Evolutionary conservation across 2,113 vertebrate species (phyloP), one percentile per base, ranked within the genome.

Genomic region (Tenrec ecaudatus): DNA sequence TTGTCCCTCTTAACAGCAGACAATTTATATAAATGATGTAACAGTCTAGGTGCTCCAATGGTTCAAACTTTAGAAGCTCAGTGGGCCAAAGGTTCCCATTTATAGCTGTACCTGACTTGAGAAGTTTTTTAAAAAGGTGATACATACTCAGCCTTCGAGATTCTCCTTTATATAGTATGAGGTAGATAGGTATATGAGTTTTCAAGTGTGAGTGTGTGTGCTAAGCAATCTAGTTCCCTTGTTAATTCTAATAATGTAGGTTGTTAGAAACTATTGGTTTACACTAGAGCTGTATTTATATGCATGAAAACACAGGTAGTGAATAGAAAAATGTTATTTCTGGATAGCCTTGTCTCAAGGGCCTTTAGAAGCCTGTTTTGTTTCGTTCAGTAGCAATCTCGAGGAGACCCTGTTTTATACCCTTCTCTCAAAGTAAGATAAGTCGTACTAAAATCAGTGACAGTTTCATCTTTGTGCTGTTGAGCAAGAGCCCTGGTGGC

Each of bases 381-480:
- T 47, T 93, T 86, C 12, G 4, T 68, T 84, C 43, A 31, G 25
- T 57, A 75, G 6, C 66, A 47, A 91, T 68, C 27, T 38, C 90
- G 71, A 92, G 86, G 23, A 69, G 87, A 68, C 6, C 20, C 23
- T 31, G 64, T 20, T 86, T n/a, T n/a, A n/a, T n/a, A n/a, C n/a
- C n/a, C n/a, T n/a, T n/a, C n/a, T n/a, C n/a, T n/a, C n/a, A n/a
- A n/a, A n/a, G n/a, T n/a, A n/a, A n/a, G n/a, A 89, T 73, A 76
- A 1, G 29, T 31, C 88, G 3, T n/a, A 86, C 14, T 75, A 96
- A 88, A 95, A 86, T 90, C 83, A 89, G 9, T 90, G 89, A 93
- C 15, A 75, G 43, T 17, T n/a, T n/a, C n/a, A n/a, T n/a, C n/a
- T n/a, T n/a, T n/a, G n/a, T n/a, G n/a, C n/a, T n/a, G n/a, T n/a